Evolutionary conservation across 2,113 vertebrate genomes (phyloP).

Genomic region (Ornithorhynchus anatinus): DNA sequence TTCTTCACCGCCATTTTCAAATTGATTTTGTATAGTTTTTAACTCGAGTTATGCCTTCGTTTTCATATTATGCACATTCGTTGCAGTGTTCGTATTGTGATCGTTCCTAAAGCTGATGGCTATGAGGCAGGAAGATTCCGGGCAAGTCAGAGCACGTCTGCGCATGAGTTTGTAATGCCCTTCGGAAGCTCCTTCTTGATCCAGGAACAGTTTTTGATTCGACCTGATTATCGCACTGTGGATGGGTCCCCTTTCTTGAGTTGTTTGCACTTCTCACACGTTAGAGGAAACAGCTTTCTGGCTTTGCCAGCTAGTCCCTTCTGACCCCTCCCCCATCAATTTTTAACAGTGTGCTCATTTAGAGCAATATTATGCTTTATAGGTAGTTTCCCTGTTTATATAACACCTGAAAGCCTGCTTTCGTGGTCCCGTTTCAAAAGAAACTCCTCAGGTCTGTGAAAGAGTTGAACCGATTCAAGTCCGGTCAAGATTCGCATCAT

Average conservation of each 20-base stretch:
- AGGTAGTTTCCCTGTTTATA: slow-evolving; percentile 48
- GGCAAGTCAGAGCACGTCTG: neutral
- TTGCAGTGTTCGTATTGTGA: neutral
- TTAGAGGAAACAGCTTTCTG: neutral
- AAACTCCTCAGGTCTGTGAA: neutral
- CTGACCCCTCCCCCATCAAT: neutral
- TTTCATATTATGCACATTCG: fast-evolving
- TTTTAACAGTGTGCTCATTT: slow-evolving; percentile 22
- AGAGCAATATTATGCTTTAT: slow-evolving; percentile 10
- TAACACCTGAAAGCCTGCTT: slow-evolving; percentile 26
- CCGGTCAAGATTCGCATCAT: slow-evolving; percentile 20
- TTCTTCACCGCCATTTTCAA: neutral
- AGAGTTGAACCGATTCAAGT: slow-evolving; percentile 18
- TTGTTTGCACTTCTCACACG: neutral
- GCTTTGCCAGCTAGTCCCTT: slow-evolving; percentile 2
- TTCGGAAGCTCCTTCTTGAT: neutral
- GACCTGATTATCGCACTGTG: neutral
- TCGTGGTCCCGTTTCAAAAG: slow-evolving; percentile 25
- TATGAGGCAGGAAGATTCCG: neutral
- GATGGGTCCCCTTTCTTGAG: neutral
- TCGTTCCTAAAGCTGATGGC: no score
- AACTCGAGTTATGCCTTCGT: neutral
- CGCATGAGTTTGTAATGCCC: fast-evolving
- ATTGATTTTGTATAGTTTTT: neutral
- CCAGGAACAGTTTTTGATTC: neutral